phyloP scores from a whole-genome alignment of 2,797 vertebrate species.

The Cottoperca gobio region DNA sequence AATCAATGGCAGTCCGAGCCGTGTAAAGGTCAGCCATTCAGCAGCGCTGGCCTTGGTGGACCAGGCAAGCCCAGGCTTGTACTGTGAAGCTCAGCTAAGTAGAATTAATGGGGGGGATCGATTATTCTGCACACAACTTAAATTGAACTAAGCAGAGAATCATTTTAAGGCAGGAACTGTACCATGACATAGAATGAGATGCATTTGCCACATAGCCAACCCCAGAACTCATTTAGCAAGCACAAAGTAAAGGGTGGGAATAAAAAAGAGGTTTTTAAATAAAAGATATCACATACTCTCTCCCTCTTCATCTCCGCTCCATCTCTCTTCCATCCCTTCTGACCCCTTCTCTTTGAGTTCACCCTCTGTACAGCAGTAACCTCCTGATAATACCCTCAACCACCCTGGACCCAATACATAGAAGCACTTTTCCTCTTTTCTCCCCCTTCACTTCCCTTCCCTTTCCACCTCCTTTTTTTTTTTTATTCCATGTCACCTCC shows the following conservation, averaged over 20 bases:
- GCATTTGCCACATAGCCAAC: slow-evolving; percentile 67
- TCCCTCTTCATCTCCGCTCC: slow-evolving; percentile 24
- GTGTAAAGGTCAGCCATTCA: slow-evolving; percentile 87
- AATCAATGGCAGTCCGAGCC: slow-evolving; percentile 86
- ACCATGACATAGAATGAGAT: slow-evolving; percentile 77
- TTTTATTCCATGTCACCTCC: slow-evolving; percentile 72
- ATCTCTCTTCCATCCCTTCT: slow-evolving; percentile 26
- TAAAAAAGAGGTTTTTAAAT: slow-evolving; percentile 71
- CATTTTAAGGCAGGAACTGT: slow-evolving; percentile 81
- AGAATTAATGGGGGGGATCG: slow-evolving; percentile 87
- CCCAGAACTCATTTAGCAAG: slow-evolving; percentile 68
- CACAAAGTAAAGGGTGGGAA: slow-evolving; percentile 61
- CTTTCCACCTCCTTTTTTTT: slow-evolving; percentile 35
- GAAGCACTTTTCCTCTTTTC: slow-evolving; percentile 56
- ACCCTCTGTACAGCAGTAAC: slow-evolving; percentile 43
- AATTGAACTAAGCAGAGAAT: slow-evolving; percentile 85
- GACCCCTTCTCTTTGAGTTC: slow-evolving; percentile 52
- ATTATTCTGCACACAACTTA: slow-evolving; percentile 85
- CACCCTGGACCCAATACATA: slow-evolving; percentile 60
- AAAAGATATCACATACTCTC: slow-evolving; percentile 34
- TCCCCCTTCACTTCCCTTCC: slow-evolving; percentile 19
- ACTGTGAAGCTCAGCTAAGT: slow-evolving; percentile 83
- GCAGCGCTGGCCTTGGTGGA: slow-evolving; percentile 83
- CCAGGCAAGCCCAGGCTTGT: slow-evolving; percentile 82
- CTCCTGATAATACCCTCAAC: slow-evolving; percentile 62